Evolutionary conservation across 2,797 vertebrate genomes (phyloP).

Genomic region (Muscicapa striata): DNA sequence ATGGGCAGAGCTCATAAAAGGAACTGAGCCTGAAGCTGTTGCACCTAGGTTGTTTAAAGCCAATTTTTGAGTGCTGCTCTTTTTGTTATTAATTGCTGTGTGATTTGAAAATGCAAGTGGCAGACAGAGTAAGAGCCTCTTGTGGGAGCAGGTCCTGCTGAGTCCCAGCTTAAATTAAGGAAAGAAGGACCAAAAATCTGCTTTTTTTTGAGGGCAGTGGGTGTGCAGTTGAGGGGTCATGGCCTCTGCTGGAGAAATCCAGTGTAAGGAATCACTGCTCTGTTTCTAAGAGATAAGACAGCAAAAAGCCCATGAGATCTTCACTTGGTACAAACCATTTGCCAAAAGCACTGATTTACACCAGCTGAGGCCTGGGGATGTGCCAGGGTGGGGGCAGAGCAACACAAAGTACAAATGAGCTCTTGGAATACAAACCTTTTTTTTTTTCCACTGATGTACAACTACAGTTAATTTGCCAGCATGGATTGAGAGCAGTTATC

Average conservation of each 20-base stretch:
- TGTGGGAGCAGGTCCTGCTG: not conserved
- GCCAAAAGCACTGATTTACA: not conserved
- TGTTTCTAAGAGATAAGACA: not conserved
- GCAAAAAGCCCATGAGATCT: not conserved
- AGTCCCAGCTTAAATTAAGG: not conserved
- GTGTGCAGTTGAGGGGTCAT: not conserved
- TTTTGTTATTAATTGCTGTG: not conserved
- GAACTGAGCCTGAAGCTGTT: not conserved
- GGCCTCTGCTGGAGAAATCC: not conserved
- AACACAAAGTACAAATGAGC: not conserved
- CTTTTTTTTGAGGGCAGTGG: not conserved
- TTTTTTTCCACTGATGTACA: not conserved
- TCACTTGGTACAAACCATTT: not conserved
- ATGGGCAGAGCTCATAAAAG: not conserved
- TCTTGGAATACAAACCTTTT: not conserved
- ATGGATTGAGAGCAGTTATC: not conserved
- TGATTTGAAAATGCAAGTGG: not conserved
- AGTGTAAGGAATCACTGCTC: fast-evolving
- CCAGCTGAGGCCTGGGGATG: not conserved
- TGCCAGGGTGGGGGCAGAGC: not conserved
- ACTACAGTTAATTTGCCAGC: not conserved
- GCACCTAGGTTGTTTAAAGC: not conserved
- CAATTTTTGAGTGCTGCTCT: not conserved
- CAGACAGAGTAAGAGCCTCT: not conserved
- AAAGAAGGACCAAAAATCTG: not conserved